Base-by-base conservation (phyloP, 2,797 vertebrate species). In the Cyprinodon diabolis region DNA sequence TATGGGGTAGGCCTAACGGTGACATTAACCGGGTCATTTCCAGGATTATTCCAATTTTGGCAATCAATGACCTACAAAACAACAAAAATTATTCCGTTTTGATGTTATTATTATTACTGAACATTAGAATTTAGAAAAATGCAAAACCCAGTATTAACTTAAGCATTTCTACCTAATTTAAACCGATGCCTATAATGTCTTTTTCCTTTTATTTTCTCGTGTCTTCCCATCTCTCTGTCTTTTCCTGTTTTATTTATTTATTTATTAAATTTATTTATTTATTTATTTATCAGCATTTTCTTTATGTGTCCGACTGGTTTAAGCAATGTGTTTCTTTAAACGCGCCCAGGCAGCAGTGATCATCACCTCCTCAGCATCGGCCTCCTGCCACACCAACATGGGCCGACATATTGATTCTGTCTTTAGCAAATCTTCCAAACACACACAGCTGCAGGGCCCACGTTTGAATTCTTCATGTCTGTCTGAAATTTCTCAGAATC, bases 361-460 rank as follows among this genome's bases (percentile, higher is more conserved):
- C 23, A 72, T 17, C 43, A 23, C 6, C 68, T 72, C 58, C 35
- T 12, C 55, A 56, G 2, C 55, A 47, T 56, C 19, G 6, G 13
- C 3, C 49, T 35, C 2, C 13, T 35, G 3, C 13, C 60, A 51
- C 23, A 43, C 35, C n/a, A 54, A 37, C 25, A 40, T 6, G 60
- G 49, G 69, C 63, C 71, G 75, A 75, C 43, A 43, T 56, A 67
- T 58, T 19, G 74, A 72, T 30, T 25, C 0, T 15, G 43, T 52
- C 37, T 37, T 45, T 45, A 23, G 40, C 19, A 65, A 45, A 45
- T 45, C 40, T 13, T 37, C 11, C 21, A 23, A n/a, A 56, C 54
- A 56, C 62, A 65, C 40, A 6, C 62, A 65, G 40, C 62, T 45
- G 37, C 40, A 65, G 40, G 19, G 62, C 4, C 37, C 0, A 65